Evolutionary conservation across 2,113 vertebrate species (phyloP).

Genomic region (Sigmodon hispidus): DNA sequence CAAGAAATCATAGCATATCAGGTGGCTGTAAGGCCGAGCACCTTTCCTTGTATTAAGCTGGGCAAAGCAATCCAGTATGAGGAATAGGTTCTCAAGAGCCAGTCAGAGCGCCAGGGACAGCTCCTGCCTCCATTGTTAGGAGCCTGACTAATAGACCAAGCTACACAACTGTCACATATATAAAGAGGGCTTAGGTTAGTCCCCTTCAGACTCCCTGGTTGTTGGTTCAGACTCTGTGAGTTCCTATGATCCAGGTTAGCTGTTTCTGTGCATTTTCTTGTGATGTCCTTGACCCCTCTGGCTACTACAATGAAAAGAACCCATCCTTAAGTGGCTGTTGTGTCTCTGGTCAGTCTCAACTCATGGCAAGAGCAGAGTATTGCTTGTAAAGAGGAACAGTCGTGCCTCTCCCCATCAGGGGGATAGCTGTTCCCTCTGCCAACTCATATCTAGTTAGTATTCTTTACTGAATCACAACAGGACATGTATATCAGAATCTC

Average conservation of each 20-base stretch:
- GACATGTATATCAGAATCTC: background rate
- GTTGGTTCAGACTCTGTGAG: background rate
- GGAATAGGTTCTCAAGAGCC: too few species aligned
- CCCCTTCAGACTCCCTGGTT: too few species aligned
- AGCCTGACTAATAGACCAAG: background rate
- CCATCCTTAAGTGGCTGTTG: background rate
- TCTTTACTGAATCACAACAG: background rate
- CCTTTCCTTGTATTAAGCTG: too few species aligned
- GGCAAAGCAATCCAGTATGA: too few species aligned
- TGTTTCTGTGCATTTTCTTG: background rate
- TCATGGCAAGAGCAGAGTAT: background rate
- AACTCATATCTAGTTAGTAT: background rate
- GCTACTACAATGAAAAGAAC: background rate
- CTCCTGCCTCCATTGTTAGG: background rate
- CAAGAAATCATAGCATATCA: too few species aligned
- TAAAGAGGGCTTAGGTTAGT: too few species aligned
- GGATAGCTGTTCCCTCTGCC: background rate
- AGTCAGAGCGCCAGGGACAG: background rate
- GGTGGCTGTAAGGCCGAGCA: too few species aligned
- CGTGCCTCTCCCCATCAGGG: background rate
- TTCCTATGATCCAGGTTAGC: background rate
- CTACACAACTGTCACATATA: background rate
- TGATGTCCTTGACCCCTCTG: background rate
- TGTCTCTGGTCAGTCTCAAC: background rate
- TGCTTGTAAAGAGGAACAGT: slow-evolving; percentile 7